phyloP scores from a whole-genome alignment of 2,797 vertebrate genomes.

The Carapus acus region DNA sequence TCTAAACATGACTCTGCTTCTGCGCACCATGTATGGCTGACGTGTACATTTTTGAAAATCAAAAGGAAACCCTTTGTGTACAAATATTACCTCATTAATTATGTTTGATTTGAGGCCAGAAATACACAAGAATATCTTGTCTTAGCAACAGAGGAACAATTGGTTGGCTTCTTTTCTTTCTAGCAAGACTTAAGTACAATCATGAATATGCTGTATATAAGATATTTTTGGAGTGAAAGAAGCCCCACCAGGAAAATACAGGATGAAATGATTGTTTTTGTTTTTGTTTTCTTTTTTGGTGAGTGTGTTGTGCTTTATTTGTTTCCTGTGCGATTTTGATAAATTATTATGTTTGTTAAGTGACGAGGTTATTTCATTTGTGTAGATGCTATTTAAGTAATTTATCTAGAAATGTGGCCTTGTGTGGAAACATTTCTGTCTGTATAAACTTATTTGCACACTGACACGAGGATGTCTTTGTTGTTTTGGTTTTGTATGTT shows the following conservation, averaged over 20 bases:
- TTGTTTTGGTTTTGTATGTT: constrained; percentile 73
- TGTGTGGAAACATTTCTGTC: constrained; percentile 92
- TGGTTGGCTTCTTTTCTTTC: constrained; percentile 74
- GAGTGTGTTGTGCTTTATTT: constrained; percentile 76
- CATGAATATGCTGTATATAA: constrained; percentile 90
- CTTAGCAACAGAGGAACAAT: constrained; percentile 79
- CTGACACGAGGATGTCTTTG: constrained; percentile 87
- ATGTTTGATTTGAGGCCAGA: constrained; percentile 84
- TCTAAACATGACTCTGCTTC: constrained; percentile 43
- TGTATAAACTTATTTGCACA: constrained; percentile 99
- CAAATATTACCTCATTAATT: constrained; percentile 99
- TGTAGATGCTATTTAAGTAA: constrained; percentile 99
- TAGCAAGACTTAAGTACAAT: constrained; percentile 82
- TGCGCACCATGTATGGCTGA: constrained; percentile 61
- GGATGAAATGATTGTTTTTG: constrained; percentile 69
- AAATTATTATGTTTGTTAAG: constrained; percentile 89
- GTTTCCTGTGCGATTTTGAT: constrained; percentile 83
- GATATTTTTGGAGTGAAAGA: constrained; percentile 79
- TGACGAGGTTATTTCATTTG: constrained; percentile 86
- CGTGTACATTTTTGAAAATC: constrained; percentile 65
- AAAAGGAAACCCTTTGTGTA: constrained; percentile 80
- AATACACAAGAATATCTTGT: constrained; percentile 67
- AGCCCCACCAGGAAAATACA: constrained; percentile 78
- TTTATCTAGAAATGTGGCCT: constrained; percentile 96
- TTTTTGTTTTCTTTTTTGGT: too few species aligned